Conservation (phyloP, 1,140 invertebrate species). For the Megalonaias nervosa region DNA sequence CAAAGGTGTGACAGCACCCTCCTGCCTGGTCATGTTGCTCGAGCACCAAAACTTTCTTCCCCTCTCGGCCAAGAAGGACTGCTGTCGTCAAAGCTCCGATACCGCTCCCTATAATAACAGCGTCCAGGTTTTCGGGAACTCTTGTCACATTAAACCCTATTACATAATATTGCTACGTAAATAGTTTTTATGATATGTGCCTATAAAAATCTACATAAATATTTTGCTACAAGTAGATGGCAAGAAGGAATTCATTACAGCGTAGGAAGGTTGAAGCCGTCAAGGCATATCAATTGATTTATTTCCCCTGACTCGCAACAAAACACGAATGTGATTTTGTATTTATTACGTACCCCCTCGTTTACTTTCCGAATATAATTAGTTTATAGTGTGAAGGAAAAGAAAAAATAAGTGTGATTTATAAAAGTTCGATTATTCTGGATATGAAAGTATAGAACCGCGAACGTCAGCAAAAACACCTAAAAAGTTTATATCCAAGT, state of each 20-base stretch:
- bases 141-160: conserved; percentile 56
- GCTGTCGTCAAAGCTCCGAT: conserved; percentile 68
- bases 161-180: background rate
- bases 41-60: conserved; percentile 69
- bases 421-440: background rate
- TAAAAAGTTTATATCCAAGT: background rate
- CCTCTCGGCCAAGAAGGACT: conserved; percentile 64
- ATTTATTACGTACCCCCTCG: too few species aligned
- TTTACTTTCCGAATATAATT: background rate
- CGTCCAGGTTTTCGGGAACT: conserved; percentile 66
- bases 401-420: too few species aligned
- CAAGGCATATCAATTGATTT: background rate
- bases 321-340: too few species aligned
- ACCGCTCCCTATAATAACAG: conserved; percentile 71
- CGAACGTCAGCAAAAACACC: too few species aligned
- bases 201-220: background rate
- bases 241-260: too few species aligned
- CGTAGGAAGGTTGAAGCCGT: background rate
- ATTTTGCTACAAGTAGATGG: too few species aligned
- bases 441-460: too few species aligned
- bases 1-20: conserved; percentile 66
- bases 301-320: too few species aligned
- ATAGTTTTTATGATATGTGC: background rate
- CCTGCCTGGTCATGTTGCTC: conserved; percentile 72
- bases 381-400: background rate